Conservation (phyloP, 2,113 vertebrate species). For the Neofelis nebulosa region DNA sequence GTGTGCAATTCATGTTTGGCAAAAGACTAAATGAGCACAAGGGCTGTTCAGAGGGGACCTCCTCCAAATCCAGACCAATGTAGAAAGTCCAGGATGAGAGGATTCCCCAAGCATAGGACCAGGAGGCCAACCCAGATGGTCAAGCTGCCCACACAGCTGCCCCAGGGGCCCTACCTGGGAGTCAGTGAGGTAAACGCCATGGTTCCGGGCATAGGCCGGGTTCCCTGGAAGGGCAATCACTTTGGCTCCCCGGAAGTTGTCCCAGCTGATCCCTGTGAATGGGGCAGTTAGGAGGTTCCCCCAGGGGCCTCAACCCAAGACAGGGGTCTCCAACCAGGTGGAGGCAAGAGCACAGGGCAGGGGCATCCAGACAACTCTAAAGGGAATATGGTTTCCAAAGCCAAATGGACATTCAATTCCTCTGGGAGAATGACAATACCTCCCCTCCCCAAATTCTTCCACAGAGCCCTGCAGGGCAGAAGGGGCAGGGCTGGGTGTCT, state of each 20-base stretch:
- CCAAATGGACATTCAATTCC: not conserved
- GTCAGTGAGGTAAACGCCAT: constrained; percentile 91
- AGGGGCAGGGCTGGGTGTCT: not conserved
- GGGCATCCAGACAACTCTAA: not conserved
- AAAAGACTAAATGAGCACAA: not conserved
- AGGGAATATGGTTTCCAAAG: not conserved
- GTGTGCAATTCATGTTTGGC: not conserved
- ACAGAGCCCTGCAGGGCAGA: not conserved
- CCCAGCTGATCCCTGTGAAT: constrained; percentile 89
- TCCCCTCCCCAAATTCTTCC: not conserved
- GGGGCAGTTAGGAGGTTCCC: not conserved
- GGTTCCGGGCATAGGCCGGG: constrained; percentile 88
- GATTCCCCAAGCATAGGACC: no score
- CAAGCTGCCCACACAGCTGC: accelerated
- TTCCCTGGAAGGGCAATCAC: constrained; percentile 92
- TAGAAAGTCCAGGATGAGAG: not conserved
- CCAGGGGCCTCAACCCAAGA: not conserved
- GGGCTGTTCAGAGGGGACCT: not conserved
- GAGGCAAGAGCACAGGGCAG: not conserved
- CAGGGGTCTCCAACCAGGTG: not conserved
- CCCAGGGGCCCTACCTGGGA: constrained; percentile 83
- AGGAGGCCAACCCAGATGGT: not conserved
- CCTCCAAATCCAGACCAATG: not conserved
- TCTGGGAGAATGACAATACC: not conserved
- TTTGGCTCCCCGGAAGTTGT: constrained; percentile 88